A percentile compares a stretch with the other conserved stretches of the same genome.
Evolutionary conservation across 2,888 invertebrate species (phyloP).

Genomic region (Coenonympha arcania): DNA sequence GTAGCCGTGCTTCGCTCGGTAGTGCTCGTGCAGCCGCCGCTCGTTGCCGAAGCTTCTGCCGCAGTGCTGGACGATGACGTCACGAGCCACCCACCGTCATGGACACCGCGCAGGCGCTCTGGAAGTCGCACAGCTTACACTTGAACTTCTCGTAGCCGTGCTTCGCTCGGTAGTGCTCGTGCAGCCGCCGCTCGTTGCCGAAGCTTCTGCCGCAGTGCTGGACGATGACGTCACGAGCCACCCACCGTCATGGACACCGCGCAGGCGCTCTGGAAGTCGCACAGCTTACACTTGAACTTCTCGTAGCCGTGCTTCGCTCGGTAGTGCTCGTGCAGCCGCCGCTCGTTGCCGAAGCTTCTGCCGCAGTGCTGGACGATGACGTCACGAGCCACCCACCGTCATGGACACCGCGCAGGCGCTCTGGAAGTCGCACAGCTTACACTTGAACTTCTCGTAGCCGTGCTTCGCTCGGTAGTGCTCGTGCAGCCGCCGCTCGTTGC

Average conservation of each 20-base stretch:
- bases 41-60: too few relatives aligned
- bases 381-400: conserved; percentile 35
- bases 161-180: conserved; percentile 49
- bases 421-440: conserved; percentile 39
- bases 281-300: conserved; percentile 40
- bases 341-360: too few relatives aligned
- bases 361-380: too few relatives aligned
- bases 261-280: conserved; percentile 46
- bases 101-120: conserved; percentile 38
- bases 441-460: conserved; percentile 50
- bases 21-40: conserved; percentile 40
- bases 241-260: conserved; percentile 39
- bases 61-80: too few relatives aligned
- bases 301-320: conserved; percentile 54
- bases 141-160: conserved; percentile 53
- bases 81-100: conserved; percentile 38
- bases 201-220: too few relatives aligned
- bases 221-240: too few relatives aligned
- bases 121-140: conserved; percentile 42
- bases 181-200: too few relatives aligned
- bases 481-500: conserved; percentile 21
- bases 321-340: conserved; percentile 39
- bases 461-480: conserved; percentile 54
- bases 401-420: conserved; percentile 41
- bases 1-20: conserved; percentile 50